Base-by-base conservation (phyloP, 64 coral and sea anemone species). In the Stichodactyla mertensii region DNA sequence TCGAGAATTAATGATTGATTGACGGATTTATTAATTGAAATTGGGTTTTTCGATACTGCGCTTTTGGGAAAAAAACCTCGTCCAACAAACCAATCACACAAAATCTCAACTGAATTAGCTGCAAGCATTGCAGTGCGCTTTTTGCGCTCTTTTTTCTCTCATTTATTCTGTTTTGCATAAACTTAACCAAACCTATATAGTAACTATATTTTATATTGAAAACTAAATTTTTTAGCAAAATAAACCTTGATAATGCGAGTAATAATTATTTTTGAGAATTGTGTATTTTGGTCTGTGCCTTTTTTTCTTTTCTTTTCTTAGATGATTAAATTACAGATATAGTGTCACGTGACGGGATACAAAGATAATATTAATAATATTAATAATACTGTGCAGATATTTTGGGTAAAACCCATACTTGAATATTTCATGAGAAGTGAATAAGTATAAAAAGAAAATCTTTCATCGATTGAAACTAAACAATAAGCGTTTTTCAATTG, bases 381-480 rank as follows among this genome's bases (percentile, higher is more conserved):
- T 74, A 8, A 70, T 20, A 27, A 31, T 66, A 66, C 0, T 26
- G 69, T 74, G 69, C 69, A 26, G 24, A 27, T 27, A 27, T 74
- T 74, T 74, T 74, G 69, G 69, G 69, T 74, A 74, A 74, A 74
- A 74, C 69, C 69, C 69, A 74, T 74, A 74, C 69, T 74, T 74
- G 69, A 74, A 74, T 74, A 74, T 74, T 74, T 74, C 69, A 74
- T 74, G 18, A 69, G 19, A 74, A 74, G 69, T 74, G 69, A 74
- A 74, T 74, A 31, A 74, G 69, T 74, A 74, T 74, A 74, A n/a
- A 74, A 69, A 69, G 69, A 26, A 74, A 74, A 74, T 74, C 66
- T 74, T 74, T 74, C 69, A 74, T 74, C 27, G 69, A 74, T 74
- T 74, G 69, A 74, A 74, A 74, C 69, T 74, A 74, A 74, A 66